Evolutionary conservation across 2,888 invertebrate genomes (phyloP).

Genomic region (Philonicus albiceps): DNA sequence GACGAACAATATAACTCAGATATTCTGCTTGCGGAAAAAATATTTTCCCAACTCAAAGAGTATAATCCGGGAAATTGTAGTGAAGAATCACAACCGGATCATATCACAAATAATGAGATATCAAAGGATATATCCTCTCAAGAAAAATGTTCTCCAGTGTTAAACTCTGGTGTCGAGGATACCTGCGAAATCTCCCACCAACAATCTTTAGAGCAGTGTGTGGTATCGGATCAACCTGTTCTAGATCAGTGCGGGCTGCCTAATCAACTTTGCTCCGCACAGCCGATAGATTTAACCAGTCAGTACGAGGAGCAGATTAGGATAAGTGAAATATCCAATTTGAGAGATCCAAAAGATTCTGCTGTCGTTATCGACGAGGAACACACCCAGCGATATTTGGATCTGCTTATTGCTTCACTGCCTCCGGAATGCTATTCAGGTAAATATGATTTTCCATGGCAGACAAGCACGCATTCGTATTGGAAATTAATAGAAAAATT

Average conservation of each 20-base stretch:
- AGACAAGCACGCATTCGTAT: too few species aligned
- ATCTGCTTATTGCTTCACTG: conserved; percentile 16
- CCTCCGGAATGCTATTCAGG: conserved; percentile 40
- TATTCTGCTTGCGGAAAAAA: conserved; percentile 54
- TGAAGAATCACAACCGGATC: not conserved
- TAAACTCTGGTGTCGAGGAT: not conserved
- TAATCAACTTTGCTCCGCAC: not conserved
- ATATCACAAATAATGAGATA: not conserved
- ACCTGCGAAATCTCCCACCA: not conserved
- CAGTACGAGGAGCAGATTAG: not conserved
- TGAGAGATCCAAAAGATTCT: not conserved
- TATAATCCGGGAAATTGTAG: conserved; percentile 49
- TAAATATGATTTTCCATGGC: too few species aligned
- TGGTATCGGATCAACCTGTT: not conserved
- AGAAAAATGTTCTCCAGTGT: not conserved
- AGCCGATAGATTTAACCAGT: not conserved
- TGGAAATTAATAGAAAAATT: too few species aligned
- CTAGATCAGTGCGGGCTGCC: not conserved
- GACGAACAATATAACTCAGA: conserved; percentile 52
- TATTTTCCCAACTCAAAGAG: conserved; percentile 54
- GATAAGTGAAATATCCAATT: not conserved
- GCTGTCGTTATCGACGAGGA: conserved; percentile 16
- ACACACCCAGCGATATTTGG: conserved; percentile 29
- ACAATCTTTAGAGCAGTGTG: not conserved
- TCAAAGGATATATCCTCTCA: not conserved